Conservation (phyloP, 2,113 vertebrate genomes). For the Ophthalmolycus amberensis region DNA sequence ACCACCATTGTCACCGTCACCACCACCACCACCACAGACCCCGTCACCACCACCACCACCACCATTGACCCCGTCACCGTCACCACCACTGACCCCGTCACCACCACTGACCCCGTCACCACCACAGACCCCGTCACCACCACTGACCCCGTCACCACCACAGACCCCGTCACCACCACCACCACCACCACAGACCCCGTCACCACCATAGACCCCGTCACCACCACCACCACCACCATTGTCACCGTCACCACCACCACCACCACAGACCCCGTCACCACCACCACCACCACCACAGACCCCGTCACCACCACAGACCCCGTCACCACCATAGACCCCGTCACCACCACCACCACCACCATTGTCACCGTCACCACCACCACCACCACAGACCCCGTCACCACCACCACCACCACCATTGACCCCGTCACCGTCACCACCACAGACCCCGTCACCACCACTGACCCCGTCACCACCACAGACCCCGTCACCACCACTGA, state of each 20-base stretch:
- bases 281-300: neutral
- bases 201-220: neutral
- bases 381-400: constrained; percentile 31
- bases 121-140: neutral
- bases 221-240: neutral
- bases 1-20: neutral
- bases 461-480: constrained; percentile 15
- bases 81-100: neutral
- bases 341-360: too few species aligned
- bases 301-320: neutral
- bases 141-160: too few species aligned
- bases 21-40: neutral
- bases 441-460: constrained; percentile 11
- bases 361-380: neutral
- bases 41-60: neutral
- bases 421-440: neutral
- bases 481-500: constrained; percentile 25
- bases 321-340: constrained; percentile 11
- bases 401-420: too few species aligned
- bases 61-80: too few species aligned
- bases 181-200: neutral
- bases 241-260: neutral
- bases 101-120: too few species aligned
- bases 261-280: neutral
- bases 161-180: neutral